Conservation (phyloP, 37 sponge, comb jelly and placozoan species). For the Haliclona indistincta region DNA sequence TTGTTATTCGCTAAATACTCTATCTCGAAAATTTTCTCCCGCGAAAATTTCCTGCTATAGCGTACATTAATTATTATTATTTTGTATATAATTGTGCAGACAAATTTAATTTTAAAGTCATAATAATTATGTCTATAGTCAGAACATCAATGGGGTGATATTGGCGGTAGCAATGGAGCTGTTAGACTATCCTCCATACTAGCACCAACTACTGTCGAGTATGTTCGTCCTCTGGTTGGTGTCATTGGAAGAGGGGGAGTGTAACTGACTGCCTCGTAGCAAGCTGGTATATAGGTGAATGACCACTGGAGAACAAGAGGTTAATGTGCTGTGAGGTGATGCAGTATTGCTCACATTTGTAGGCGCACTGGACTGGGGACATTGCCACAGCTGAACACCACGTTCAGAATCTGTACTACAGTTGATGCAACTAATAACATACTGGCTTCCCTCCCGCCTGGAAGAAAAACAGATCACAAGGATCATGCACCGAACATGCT, state of each 20-base stretch:
- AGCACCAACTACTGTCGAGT: neutral
- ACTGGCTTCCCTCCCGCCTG: neutral
- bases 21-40: too few relatives aligned
- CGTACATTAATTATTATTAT: too few relatives aligned
- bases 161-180: too few relatives aligned
- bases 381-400: conserved; percentile 38
- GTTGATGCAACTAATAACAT: conserved; percentile 27
- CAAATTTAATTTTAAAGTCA: too few relatives aligned
- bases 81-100: too few relatives aligned
- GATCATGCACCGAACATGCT: neutral
- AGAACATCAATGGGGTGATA: too few relatives aligned
- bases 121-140: too few relatives aligned
- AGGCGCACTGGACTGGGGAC: neutral
- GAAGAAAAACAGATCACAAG: neutral
- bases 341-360: neutral
- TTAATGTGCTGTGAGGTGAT: too few relatives aligned
- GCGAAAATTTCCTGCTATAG: too few relatives aligned
- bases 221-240: neutral
- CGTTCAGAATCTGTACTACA: conserved; percentile 10
- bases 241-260: neutral
- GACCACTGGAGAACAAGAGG: neutral
- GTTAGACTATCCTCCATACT: too few relatives aligned
- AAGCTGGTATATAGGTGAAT: neutral
- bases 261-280: neutral
- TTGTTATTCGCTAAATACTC: too few relatives aligned